A percentile compares a stretch with the other conserved stretches of the same genome.
Evolutionary conservation across 2,113 vertebrate genomes (phyloP).

Genomic region (Myxocyprinus asiaticus): DNA sequence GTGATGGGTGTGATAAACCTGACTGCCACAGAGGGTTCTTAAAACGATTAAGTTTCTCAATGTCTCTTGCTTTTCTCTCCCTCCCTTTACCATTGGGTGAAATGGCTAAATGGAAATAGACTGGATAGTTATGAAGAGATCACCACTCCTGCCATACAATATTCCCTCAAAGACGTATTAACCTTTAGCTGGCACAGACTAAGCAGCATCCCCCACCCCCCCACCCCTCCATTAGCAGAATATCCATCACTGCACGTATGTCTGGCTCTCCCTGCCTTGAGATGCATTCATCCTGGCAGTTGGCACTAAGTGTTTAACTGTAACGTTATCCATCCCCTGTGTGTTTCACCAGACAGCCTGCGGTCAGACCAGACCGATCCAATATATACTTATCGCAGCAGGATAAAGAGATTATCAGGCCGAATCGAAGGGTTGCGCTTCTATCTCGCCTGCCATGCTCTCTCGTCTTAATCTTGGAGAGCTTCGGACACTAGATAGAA

Average conservation of each 20-base stretch:
- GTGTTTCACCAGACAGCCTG: constrained; percentile 69
- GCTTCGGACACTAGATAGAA: constrained; percentile 35
- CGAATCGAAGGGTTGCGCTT: constrained; percentile 57
- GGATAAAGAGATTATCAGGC: constrained; percentile 72
- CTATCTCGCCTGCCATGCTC: constrained; percentile 53
- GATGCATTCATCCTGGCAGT: constrained; percentile 76
- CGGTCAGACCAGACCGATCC: constrained; percentile 67
- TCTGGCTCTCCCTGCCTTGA: constrained; percentile 58
- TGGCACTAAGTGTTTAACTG: constrained; percentile 77
- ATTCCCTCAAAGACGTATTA: constrained; percentile 70
- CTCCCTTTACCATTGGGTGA: constrained; percentile 39
- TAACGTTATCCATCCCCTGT: constrained; percentile 76
- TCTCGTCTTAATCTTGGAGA: constrained; percentile 56
- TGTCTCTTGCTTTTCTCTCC: not conserved
- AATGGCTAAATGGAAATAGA: constrained; percentile 56
- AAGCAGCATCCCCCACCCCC: constrained; percentile 48
- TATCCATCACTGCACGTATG: constrained; percentile 74
- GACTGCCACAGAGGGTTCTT: constrained; percentile 35
- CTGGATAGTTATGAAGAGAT: constrained; percentile 66
- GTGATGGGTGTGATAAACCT: constrained; percentile 39
- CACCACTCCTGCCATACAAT: constrained; percentile 61
- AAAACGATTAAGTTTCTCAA: constrained; percentile 44
- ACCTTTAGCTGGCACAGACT: constrained; percentile 62
- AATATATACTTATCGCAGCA: constrained; percentile 72
- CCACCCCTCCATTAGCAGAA: constrained; percentile 80